A percentile compares a stretch with the other conserved stretches of the same genome.
These are phyloP conservation scores for Myrmecobius fasciatus DNA, from an alignment of 2,113 vertebrate species.

Conservation along the genomic window DNA sequence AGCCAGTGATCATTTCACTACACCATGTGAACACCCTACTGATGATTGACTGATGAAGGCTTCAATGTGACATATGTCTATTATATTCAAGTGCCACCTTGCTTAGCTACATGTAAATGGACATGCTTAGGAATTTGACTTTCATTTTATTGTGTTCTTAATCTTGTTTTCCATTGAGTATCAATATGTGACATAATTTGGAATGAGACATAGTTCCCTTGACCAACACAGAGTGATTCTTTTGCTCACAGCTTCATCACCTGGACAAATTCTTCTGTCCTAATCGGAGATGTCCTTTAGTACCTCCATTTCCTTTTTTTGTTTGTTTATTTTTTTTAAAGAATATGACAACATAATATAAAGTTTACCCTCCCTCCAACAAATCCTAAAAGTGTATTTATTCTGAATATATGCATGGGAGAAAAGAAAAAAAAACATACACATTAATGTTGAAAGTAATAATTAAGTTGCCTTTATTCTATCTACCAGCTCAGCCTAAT, in stretches of 20 bases:
- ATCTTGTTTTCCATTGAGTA: conserved; percentile 41
- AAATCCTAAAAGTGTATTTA: conserved; percentile 76
- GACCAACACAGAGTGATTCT: conserved; percentile 14
- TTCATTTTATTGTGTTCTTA: conserved; percentile 50
- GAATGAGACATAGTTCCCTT: conserved; percentile 30
- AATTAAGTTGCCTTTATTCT: conserved; percentile 75
- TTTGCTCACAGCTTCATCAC: conserved; percentile 43
- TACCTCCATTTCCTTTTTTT: conserved; percentile 47
- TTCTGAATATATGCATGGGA: conserved; percentile 66
- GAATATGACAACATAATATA: conserved; percentile 35
- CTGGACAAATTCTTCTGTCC: background rate
- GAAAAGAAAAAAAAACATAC: conserved; percentile 30
- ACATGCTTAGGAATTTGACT: conserved; percentile 46
- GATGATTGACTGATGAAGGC: background rate
- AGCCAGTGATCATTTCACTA: background rate
- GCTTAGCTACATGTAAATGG: conserved; percentile 46
- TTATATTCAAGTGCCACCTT: background rate
- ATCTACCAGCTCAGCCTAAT: conserved; percentile 74
- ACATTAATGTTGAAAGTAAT: conserved; percentile 77
- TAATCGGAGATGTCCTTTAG: conserved; percentile 44
- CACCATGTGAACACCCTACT: background rate
- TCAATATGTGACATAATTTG: conserved; percentile 54
- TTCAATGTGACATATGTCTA: background rate
- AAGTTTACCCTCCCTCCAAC: conserved; percentile 66
- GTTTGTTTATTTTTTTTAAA: conserved; percentile 75